These are phyloP conservation scores for Miniopterus natalensis DNA, from an alignment of 2,113 vertebrate genomes.

Conservation along the genomic window DNA sequence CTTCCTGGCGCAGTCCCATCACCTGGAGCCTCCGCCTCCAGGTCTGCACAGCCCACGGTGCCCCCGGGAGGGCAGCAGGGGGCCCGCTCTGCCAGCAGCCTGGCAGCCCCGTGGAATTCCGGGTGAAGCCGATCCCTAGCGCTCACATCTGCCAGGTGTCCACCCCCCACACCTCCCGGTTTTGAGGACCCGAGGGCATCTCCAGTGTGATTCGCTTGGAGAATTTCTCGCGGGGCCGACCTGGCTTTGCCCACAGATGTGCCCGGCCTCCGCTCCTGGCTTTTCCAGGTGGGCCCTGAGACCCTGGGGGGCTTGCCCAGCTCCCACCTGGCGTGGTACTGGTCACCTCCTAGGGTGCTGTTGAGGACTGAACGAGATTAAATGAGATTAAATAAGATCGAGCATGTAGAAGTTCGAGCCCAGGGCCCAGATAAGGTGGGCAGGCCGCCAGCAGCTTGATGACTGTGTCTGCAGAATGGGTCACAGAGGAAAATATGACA, in stretches of 20 bases:
- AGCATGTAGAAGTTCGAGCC: rapidly evolving
- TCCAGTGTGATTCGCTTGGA: neutral
- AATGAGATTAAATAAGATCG: neutral
- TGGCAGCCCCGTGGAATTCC: neutral
- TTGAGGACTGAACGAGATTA: neutral
- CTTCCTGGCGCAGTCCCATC: rapidly evolving
- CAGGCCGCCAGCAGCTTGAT: rapidly evolving
- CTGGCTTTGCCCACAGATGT: neutral
- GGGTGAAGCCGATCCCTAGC: neutral
- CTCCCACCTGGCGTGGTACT: rapidly evolving
- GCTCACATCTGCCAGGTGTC: neutral
- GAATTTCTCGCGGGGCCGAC: neutral
- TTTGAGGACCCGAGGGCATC: neutral
- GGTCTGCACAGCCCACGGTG: neutral
- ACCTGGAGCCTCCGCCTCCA: neutral
- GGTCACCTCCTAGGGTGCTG: neutral
- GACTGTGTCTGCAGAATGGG: neutral
- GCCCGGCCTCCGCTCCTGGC: neutral
- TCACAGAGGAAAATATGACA: neutral
- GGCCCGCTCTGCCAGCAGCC: rapidly evolving
- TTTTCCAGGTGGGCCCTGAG: too few species aligned
- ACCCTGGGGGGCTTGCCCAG: neutral
- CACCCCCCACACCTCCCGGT: neutral
- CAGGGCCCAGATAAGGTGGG: rapidly evolving
- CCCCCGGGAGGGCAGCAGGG: neutral